Evolutionary conservation across 1,140 invertebrate genomes (phyloP).

Genomic region (Battus philenor): DNA sequence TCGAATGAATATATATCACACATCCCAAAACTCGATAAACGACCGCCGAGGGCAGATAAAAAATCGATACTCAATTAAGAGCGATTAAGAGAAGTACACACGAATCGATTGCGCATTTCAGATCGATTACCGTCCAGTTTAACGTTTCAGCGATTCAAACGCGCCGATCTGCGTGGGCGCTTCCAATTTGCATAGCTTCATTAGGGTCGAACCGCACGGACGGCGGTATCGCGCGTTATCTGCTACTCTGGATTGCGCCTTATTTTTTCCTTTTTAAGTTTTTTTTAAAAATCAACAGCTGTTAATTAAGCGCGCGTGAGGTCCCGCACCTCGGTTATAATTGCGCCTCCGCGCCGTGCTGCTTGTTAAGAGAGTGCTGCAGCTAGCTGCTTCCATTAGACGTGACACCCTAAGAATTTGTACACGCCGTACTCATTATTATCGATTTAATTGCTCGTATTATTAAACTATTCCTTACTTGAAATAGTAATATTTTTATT

Average conservation of each 20-base stretch:
- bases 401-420: neutral
- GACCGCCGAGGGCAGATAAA: constrained; percentile 2
- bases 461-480: too few relatives aligned
- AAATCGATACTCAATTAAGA: constrained; percentile 8
- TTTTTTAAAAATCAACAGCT: constrained; percentile 26
- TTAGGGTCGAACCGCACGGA: constrained; percentile 24
- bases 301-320: constrained; percentile 50
- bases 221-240: constrained; percentile 21
- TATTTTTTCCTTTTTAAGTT: constrained; percentile 20
- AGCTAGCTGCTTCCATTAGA: constrained; percentile 2
- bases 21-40: constrained; percentile 6
- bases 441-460: too few relatives aligned
- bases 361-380: constrained; percentile 2
- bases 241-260: constrained; percentile 23
- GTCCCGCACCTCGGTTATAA: constrained; percentile 44
- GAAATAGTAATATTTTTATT: too few relatives aligned
- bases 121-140: constrained; percentile 2
- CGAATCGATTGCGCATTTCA: constrained; percentile 8
- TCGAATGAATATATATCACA: constrained; percentile 6
- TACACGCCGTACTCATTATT: too few relatives aligned
- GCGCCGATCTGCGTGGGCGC: constrained; percentile 27
- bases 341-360: constrained; percentile 20
- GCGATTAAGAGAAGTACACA: constrained; percentile 8
- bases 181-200: constrained; percentile 50
- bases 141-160: neutral